A percentile compares a stretch with the other conserved stretches of the same genome.
Evolutionary conservation across 2,113 vertebrate species (phyloP).

Genomic region (Verasper variegatus): DNA sequence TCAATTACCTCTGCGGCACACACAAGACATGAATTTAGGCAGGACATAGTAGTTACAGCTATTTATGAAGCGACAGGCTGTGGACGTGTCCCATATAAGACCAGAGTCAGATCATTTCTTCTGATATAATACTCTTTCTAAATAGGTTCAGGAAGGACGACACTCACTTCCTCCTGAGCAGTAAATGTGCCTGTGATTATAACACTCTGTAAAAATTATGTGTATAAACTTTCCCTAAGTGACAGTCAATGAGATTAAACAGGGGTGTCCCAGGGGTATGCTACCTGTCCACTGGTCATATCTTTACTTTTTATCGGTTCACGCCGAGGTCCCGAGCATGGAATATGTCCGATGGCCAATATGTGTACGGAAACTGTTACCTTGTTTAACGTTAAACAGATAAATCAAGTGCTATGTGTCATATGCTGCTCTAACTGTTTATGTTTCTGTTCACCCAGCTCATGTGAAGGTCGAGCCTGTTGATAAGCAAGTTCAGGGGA

Average conservation of each 20-base stretch:
- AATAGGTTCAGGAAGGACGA: constrained; percentile 49
- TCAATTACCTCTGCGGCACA: background rate
- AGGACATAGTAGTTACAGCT: background rate
- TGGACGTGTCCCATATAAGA: constrained; percentile 14
- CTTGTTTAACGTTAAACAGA: constrained; percentile 1
- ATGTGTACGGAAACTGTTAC: constrained; percentile 2
- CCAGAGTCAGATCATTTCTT: constrained; percentile 18
- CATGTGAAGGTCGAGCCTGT: constrained; percentile 54
- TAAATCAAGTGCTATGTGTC: background rate
- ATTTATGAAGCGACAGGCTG: constrained; percentile 36
- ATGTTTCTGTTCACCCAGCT: constrained; percentile 46
- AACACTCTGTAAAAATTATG: constrained; percentile 54
- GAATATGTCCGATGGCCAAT: background rate
- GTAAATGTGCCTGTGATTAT: constrained; percentile 66
- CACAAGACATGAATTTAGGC: constrained; percentile 28
- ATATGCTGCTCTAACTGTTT: constrained; percentile 21
- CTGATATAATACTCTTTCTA: constrained; percentile 37
- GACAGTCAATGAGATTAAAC: constrained; percentile 53
- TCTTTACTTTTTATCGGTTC: constrained; percentile 37
- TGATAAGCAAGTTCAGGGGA: constrained; percentile 52
- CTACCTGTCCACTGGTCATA: constrained; percentile 20
- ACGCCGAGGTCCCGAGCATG: constrained; percentile 11
- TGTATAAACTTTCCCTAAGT: constrained; percentile 38
- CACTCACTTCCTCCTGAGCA: constrained; percentile 50
- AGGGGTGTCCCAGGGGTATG: constrained; percentile 24